These are phyloP conservation scores for Paradoxurus hermaphroditus DNA, from an alignment of 2,113 vertebrate species.

Conservation along the genomic window DNA sequence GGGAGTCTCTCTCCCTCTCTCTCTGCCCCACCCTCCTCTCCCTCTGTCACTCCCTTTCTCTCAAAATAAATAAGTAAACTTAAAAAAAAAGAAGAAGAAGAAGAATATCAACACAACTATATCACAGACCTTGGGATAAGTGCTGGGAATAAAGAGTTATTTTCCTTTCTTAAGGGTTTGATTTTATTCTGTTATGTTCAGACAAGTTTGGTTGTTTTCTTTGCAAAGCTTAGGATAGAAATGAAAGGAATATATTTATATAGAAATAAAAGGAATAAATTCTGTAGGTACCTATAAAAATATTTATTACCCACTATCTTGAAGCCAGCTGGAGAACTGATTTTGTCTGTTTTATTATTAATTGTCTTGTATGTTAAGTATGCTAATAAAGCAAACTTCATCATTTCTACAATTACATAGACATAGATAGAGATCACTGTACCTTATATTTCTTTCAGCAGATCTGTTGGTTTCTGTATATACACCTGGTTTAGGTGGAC, in stretches of 20 bases:
- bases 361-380: background rate
- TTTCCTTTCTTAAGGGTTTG: background rate
- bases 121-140: background rate
- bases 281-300: slow-evolving; percentile 11
- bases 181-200: background rate
- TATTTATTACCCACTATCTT: background rate
- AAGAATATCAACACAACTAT: background rate
- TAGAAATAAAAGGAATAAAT: slow-evolving; percentile 39
- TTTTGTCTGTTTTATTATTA: background rate
- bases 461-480: slow-evolving; percentile 34
- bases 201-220: background rate
- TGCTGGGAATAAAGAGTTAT: background rate
- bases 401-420: background rate
- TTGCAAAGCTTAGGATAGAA: slow-evolving; percentile 5
- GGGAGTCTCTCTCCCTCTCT: too few relatives aligned
- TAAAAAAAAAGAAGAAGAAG: too few relatives aligned
- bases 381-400: background rate
- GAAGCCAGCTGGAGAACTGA: background rate
- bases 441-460: slow-evolving; percentile 47
- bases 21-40: too few relatives aligned
- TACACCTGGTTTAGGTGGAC: background rate
- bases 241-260: background rate
- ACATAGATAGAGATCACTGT: background rate
- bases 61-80: too few relatives aligned
- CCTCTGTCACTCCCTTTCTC: too few relatives aligned